Percentiles rank a stretch among this genome's conserved stretches.
These are phyloP conservation scores for Cyaniris semiargus DNA, from an alignment of 2,888 invertebrate genomes.

Conservation along the genomic window DNA sequence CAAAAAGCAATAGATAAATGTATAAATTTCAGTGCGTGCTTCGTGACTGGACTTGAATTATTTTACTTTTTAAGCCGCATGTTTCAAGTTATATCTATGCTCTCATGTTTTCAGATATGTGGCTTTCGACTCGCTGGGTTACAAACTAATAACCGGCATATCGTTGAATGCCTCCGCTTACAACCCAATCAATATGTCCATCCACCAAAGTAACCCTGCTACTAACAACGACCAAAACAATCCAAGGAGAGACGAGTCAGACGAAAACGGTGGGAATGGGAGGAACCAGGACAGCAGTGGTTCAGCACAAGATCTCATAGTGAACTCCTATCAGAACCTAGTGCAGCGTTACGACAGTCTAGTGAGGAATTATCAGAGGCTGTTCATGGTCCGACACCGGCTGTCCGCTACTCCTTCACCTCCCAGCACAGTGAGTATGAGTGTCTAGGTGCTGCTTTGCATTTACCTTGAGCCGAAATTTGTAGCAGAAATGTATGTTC, in stretches of 20 bases:
- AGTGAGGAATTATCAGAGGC: conserved; percentile 73
- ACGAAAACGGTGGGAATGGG: conserved; percentile 49
- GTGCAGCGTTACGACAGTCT: conserved; percentile 76
- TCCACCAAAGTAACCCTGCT: conserved; percentile 53
- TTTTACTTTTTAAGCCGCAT: too few relatives aligned
- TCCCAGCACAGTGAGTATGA: conserved; percentile 62
- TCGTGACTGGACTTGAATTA: too few relatives aligned
- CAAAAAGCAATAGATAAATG: too few relatives aligned
- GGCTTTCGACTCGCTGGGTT: conserved; percentile 90
- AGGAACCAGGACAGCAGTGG: conserved; percentile 54
- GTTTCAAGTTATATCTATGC: too few relatives aligned
- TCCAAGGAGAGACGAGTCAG: conserved; percentile 54
- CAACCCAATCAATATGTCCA: conserved; percentile 47
- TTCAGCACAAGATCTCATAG: conserved; percentile 67
- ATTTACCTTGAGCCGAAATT: too few relatives aligned
- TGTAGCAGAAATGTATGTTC: too few relatives aligned
- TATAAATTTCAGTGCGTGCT: too few relatives aligned
- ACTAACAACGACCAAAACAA: conserved; percentile 52
- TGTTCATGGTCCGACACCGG: conserved; percentile 74
- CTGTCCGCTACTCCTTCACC: conserved; percentile 65
- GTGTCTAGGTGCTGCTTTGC: too few relatives aligned
- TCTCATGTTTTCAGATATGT: conserved; percentile 83
- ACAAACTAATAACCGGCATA: conserved; percentile 91
- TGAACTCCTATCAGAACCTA: conserved; percentile 73
- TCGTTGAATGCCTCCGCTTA: conserved; percentile 69